Base-by-base conservation (phyloP, 2,888 invertebrate species). In the Platynereis dumerilii region DNA sequence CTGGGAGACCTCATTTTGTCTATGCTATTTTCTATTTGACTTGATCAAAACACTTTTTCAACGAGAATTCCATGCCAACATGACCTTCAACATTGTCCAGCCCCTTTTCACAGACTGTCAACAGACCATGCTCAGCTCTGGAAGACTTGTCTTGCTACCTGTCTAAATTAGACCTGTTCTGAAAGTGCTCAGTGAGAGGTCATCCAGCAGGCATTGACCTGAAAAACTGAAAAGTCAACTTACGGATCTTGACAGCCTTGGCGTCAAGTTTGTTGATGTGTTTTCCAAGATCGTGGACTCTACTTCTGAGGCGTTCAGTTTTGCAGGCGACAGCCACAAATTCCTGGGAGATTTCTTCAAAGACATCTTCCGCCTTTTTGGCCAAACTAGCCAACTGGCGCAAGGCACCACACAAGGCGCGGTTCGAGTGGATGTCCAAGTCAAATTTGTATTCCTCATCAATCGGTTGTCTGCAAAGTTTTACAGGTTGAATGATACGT, bases 241-340 rank as follows among this genome's bases (percentile, higher is more conserved):
- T 45, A 62, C 62, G 62, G 56, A 62, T 52, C 28, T 54, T 62
- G 56, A 62, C 62, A 56, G 62, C 62, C 45, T 62, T 62, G 20
- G 62, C 62, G 28, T 62, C 56, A 20, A 62, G 34, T 42, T 45
- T 57, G 28, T 48, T 56, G n/a, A 62, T 56, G 22, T 44, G 56
- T 44, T 56, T 44, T 28, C 52, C 28, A 57, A 62, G 27, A 27
- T 62, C 62, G 17, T 42, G 28, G 42, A 62, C 53, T 17, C 62
- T 24, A 29, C 45, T 45, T 7, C 48, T 48, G 15, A 62, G 39
- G 29, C 48, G 48, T 27, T 56, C 26, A 12, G 62, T 62, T 42
- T 57, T 56, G 1, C 26, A 34, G 29, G 44, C 56, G 5, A 62
- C 57, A 28, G 44, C 24, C 3, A 45, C 56, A 48, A 39, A 62